A percentile compares a stretch with the other conserved stretches of the same genome.
These are phyloP conservation scores for Tautogolabrus adspersus DNA, from an alignment of 2,113 vertebrate genomes.

Conservation along the genomic window DNA sequence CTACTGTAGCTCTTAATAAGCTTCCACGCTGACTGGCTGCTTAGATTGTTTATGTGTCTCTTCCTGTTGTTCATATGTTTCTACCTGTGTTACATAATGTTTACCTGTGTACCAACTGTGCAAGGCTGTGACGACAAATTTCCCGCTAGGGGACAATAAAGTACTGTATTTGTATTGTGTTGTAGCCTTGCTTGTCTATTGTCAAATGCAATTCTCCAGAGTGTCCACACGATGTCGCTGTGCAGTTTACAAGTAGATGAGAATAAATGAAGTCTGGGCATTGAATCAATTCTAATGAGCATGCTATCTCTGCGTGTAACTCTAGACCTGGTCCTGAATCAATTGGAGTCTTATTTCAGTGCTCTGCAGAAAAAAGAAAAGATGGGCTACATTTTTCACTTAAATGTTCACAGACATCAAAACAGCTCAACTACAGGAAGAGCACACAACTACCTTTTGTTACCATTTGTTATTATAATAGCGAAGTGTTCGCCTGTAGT, in stretches of 20 bases:
- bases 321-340: background rate
- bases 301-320: background rate
- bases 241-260: constrained; percentile 13
- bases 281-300: background rate
- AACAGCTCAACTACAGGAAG: background rate
- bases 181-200: background rate
- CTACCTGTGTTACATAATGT: too few relatives aligned
- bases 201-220: constrained; percentile 17
- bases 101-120: too few relatives aligned
- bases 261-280: background rate
- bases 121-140: too few relatives aligned
- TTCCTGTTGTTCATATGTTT: too few relatives aligned
- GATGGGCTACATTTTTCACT: background rate
- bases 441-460: too few relatives aligned
- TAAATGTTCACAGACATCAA: background rate
- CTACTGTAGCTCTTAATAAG: too few relatives aligned
- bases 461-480: too few relatives aligned
- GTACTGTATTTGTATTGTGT: too few relatives aligned
- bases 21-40: too few relatives aligned
- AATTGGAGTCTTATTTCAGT: background rate
- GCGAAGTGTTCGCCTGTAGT: too few relatives aligned
- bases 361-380: background rate
- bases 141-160: too few relatives aligned
- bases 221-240: constrained; percentile 59
- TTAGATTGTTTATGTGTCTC: too few relatives aligned